Conservation (phyloP, 1,140 invertebrate species). For the Dryas iulia region DNA sequence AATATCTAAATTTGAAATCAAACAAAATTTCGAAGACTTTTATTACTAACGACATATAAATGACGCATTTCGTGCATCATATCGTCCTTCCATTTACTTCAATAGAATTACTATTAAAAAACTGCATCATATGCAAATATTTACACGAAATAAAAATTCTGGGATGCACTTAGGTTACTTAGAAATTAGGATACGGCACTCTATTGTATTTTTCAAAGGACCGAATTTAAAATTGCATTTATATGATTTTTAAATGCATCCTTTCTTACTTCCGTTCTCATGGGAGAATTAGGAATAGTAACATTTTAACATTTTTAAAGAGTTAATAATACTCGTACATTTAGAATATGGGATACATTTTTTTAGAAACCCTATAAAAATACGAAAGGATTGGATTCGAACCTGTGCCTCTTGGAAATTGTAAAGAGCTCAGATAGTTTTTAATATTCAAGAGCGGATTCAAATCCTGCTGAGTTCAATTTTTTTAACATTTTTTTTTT, state of each 20-base stretch:
- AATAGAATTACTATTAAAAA: not conserved
- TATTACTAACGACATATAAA: not conserved
- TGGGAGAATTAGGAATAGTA: slow-evolving; percentile 24
- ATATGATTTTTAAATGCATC: slow-evolving; percentile 12
- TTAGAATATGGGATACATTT: too few species aligned
- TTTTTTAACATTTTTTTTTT: too few species aligned
- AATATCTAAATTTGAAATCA: too few species aligned
- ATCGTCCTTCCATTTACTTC: not conserved
- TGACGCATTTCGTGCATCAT: not conserved
- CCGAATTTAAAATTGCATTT: slow-evolving; percentile 2
- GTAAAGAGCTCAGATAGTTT: too few species aligned
- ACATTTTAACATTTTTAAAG: too few species aligned
- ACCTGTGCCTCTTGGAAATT: too few species aligned
- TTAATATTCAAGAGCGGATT: too few species aligned
- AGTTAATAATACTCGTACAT: too few species aligned
- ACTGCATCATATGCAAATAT: not conserved
- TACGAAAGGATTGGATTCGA: too few species aligned
- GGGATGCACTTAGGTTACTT: not conserved
- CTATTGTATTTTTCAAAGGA: slow-evolving; percentile 1
- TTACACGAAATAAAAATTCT: not conserved
- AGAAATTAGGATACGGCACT: slow-evolving; percentile 11
- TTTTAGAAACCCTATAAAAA: too few species aligned
- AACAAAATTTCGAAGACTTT: too few species aligned
- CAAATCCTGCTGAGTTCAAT: too few species aligned
- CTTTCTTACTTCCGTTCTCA: slow-evolving; percentile 13